Base-by-base conservation (phyloP, 2,113 vertebrate genomes). In the Syrrhaptes paradoxus region DNA sequence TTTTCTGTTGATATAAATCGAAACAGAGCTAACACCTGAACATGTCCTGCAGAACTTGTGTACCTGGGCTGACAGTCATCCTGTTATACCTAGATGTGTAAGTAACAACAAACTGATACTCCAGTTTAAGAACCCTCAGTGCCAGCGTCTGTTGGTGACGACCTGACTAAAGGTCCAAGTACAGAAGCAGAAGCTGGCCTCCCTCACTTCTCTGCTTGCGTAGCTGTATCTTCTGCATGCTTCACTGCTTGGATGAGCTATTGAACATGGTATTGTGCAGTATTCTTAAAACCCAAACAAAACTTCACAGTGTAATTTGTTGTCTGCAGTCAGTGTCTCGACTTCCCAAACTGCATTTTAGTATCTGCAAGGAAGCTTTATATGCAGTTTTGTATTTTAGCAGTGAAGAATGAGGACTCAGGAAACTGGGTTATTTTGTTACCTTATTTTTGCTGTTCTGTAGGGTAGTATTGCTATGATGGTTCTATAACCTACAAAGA, bases 11-110 rank as follows among this genome's bases (percentile, higher is more conserved):
- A 8, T 25, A 8, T 3, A 36, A 51, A 28, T 12, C 25, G 62
- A 59, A 51, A 28, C 11, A 29, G 62, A 59, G 25, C 36, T 66
- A 6, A 6, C 6, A 2, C 7, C 4, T 11, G 18, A 21, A 17
- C 9, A 17, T 43, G 31, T 58, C 34, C 43, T 43, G 4, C 43
- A 57, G 73, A 63, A 8, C 10, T 58, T 2, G 0, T 0, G 2
- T 59, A 21, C 21, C 6, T 54, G 25, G n/a, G 45, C 57, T 82
- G 45, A 9, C 11, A 38, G 7, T 55, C 0, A 0, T 29, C 28
- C 22, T 24, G 5, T 74, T 55, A 5, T 3, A 4, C 4, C 2
- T 5, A 11, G 25, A 17, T 14, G 6, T 8, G 14, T 57, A 19
- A 82, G 4, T 38, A 78, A 57, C n/a, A 48, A 21, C 22, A 36